Evolutionary conservation across 2,797 vertebrate species (phyloP).

Genomic region (Epinephelus coioides): DNA sequence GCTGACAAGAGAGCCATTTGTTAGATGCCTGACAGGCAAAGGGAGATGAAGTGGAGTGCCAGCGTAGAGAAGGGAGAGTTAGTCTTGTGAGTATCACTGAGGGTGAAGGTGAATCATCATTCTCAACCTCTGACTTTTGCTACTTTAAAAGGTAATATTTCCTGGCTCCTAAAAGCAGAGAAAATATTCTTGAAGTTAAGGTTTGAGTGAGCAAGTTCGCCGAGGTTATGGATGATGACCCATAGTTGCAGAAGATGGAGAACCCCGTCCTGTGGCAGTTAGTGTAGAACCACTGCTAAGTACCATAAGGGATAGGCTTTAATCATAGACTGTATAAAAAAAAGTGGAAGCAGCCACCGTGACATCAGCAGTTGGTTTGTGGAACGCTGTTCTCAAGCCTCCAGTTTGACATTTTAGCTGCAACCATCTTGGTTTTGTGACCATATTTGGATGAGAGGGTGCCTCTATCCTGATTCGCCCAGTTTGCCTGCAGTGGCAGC

Average conservation of each 20-base stretch:
- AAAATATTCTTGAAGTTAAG: neutral
- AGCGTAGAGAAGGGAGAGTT: slow-evolving; percentile 49
- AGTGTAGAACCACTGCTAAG: slow-evolving; percentile 30
- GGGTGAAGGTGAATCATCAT: slow-evolving; percentile 58
- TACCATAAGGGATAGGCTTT: slow-evolving; percentile 33
- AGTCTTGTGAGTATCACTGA: slow-evolving; percentile 46
- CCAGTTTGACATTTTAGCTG: too few relatives aligned
- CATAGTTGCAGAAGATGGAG: slow-evolving; percentile 41
- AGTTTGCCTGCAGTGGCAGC: too few relatives aligned
- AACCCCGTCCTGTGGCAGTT: slow-evolving; percentile 31
- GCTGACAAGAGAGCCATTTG: slow-evolving; percentile 24
- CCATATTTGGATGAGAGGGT: too few relatives aligned
- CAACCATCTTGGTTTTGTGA: too few relatives aligned
- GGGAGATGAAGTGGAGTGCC: neutral
- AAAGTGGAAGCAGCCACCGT: too few relatives aligned
- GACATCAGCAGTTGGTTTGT: too few relatives aligned
- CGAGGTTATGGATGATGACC: slow-evolving; percentile 62
- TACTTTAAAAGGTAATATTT: neutral
- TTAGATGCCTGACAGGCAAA: slow-evolving; percentile 34
- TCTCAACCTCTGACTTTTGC: slow-evolving; percentile 39
- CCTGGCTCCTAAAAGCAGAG: neutral
- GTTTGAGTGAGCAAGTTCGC: neutral
- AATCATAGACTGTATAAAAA: too few relatives aligned
- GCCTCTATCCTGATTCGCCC: too few relatives aligned
- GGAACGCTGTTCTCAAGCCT: too few relatives aligned